These are phyloP conservation scores for Vespertilio murinus DNA, from an alignment of 2,797 vertebrate genomes.

Conservation along the genomic window DNA sequence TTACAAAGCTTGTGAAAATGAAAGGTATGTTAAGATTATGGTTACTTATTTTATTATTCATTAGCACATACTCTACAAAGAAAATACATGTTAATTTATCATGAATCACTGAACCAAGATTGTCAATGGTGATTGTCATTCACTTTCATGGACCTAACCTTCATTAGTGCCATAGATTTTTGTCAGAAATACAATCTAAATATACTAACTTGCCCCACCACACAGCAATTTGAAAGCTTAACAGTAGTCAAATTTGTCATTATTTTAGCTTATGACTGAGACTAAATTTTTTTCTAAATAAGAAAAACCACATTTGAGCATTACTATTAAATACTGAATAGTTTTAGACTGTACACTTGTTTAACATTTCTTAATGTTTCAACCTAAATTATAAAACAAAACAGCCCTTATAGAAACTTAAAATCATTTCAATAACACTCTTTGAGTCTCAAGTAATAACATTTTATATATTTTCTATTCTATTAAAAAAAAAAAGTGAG, in stretches of 20 bases:
- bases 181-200: neutral
- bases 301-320: neutral
- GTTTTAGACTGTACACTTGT: neutral
- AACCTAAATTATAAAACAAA: neutral
- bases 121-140: neutral
- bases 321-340: neutral
- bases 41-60: neutral
- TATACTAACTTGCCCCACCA: neutral
- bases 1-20: neutral
- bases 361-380: neutral
- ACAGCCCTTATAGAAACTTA: neutral
- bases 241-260: neutral
- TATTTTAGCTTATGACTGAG: neutral
- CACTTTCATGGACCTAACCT: neutral
- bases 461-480: neutral
- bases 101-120: neutral
- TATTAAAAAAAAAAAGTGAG: neutral
- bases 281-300: neutral
- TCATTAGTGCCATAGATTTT: neutral
- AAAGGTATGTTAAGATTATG: neutral
- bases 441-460: neutral
- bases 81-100: neutral
- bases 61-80: neutral
- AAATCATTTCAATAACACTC: neutral
- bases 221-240: neutral